phyloP scores from a whole-genome alignment of 2,888 invertebrate genomes.

The Leistus spinibarbis region DNA sequence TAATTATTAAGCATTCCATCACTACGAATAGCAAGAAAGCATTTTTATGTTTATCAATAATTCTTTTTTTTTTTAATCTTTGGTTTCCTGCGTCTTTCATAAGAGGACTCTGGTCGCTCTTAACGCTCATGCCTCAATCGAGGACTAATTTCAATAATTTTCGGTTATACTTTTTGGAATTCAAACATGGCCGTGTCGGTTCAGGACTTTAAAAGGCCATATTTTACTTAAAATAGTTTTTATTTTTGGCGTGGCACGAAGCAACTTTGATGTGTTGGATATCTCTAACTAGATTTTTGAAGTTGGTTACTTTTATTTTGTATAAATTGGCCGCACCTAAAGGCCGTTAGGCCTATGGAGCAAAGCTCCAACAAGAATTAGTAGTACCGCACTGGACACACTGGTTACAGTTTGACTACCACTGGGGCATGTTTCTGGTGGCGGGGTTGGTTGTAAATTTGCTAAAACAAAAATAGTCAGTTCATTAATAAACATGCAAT shows the following conservation, averaged over 20 bases:
- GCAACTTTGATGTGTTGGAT: constrained; percentile 13
- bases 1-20: constrained; percentile 2
- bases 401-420: constrained; percentile 4
- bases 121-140: not conserved
- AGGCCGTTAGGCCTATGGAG: constrained; percentile 21
- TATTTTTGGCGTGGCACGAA: constrained; percentile 18
- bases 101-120: not conserved
- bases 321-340: constrained; percentile 4
- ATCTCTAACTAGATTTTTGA: constrained; percentile 1
- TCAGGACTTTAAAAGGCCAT: constrained; percentile 7
- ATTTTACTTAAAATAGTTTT: not conserved
- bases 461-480: constrained; percentile 29
- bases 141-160: not conserved
- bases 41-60: not conserved
- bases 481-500: not conserved
- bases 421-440: constrained; percentile 21
- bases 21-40: constrained; percentile 34
- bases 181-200: not conserved
- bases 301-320: not conserved
- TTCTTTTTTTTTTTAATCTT: not conserved
- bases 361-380: not conserved
- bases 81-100: constrained; percentile 1
- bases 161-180: not conserved
- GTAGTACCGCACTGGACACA: not conserved
- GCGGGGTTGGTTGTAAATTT: constrained; percentile 24